Conservation (phyloP, 2,888 invertebrate genomes). For the Cyclophora albipunctata region DNA sequence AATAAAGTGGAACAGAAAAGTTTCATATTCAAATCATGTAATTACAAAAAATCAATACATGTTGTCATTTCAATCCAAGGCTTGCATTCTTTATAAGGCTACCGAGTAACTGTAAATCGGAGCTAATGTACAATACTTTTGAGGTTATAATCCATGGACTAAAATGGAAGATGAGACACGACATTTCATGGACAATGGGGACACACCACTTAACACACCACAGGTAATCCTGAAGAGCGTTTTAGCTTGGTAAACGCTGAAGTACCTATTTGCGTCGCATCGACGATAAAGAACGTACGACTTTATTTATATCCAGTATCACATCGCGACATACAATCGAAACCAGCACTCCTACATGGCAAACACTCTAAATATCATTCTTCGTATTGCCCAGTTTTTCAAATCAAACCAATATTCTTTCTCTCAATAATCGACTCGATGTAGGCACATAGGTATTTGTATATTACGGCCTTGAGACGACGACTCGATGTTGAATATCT, state of each 20-base stretch:
- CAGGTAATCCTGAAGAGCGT: slow-evolving; percentile 10
- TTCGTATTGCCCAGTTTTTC: slow-evolving; percentile 15
- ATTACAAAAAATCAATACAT: too few species aligned
- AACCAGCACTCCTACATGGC: slow-evolving; percentile 1
- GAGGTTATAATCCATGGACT: slow-evolving; percentile 54
- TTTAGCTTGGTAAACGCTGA: slow-evolving; percentile 13
- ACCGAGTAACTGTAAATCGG: background rate
- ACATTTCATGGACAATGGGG: background rate
- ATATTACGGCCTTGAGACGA: slow-evolving; percentile 73
- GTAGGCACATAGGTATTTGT: slow-evolving; percentile 60
- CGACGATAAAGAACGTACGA: slow-evolving; percentile 34
- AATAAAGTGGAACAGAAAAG: background rate
- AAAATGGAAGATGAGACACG: slow-evolving; percentile 12
- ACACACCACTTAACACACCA: background rate
- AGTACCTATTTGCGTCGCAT: slow-evolving; percentile 41
- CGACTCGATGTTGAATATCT: slow-evolving; percentile 71
- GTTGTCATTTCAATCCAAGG: too few species aligned
- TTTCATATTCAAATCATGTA: background rate
- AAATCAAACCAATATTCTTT: slow-evolving; percentile 55
- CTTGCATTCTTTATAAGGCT: background rate
- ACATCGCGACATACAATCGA: slow-evolving; percentile 8
- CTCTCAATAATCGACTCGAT: slow-evolving; percentile 26
- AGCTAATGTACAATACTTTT: slow-evolving; percentile 27
- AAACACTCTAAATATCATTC: slow-evolving; percentile 3
- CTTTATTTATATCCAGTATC: slow-evolving; percentile 20